phyloP scores from a whole-genome alignment of 2,888 invertebrate species.

The Salticus scenicus region DNA sequence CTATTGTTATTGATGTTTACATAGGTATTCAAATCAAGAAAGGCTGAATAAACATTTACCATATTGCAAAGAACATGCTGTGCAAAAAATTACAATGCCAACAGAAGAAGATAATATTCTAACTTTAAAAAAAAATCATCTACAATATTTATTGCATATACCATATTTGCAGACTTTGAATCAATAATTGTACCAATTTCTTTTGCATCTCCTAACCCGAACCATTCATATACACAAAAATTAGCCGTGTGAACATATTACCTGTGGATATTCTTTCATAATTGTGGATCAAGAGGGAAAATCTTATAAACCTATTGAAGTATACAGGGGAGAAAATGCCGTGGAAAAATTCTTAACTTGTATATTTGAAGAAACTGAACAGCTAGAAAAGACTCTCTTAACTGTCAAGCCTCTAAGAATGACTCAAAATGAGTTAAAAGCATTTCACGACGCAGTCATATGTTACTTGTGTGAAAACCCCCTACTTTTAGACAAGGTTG shows the following conservation, averaged over 20 bases:
- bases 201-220: not conserved
- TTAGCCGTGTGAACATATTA: not conserved
- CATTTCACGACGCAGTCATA: not conserved
- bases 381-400: no score
- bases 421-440: no score
- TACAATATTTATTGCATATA: not conserved
- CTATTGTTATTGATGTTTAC: conserved; percentile 7
- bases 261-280: conserved; percentile 7
- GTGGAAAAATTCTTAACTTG: no score
- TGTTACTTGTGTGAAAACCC: not conserved
- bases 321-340: not conserved
- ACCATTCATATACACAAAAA: not conserved
- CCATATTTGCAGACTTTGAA: not conserved
- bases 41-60: not conserved
- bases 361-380: no score
- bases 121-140: not conserved
- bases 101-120: not conserved
- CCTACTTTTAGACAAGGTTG: not conserved
- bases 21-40: not conserved
- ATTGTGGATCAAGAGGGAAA: not conserved
- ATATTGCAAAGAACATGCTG: not conserved
- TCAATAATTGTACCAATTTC: not conserved
- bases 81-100: not conserved
- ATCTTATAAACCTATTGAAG: not conserved
- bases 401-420: no score